phyloP scores from a whole-genome alignment of 2,888 invertebrate genomes.

The Oscheius onirici region DNA sequence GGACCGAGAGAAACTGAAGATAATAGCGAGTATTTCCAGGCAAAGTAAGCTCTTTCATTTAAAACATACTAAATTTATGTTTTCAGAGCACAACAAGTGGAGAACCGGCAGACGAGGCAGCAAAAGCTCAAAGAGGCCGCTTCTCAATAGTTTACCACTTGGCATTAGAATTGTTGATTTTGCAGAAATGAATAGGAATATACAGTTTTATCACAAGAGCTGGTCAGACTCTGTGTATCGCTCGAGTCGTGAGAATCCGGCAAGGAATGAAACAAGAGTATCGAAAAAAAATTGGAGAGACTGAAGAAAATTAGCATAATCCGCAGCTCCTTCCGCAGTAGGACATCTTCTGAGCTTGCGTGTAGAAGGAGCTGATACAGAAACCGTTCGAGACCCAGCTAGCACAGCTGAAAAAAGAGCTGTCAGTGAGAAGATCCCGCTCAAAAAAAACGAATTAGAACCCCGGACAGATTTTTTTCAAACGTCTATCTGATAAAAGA shows the following conservation, averaged over 20 bases:
- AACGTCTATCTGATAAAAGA: neutral
- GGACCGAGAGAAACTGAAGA: slow-evolving; percentile 69
- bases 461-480: neutral
- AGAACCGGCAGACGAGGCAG: slow-evolving; percentile 3
- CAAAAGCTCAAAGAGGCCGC: slow-evolving; percentile 5
- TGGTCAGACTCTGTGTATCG: too few species aligned
- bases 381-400: slow-evolving; percentile 14
- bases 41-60: slow-evolving; percentile 41
- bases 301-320: neutral
- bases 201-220: too few species aligned
- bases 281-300: too few species aligned
- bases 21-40: slow-evolving; percentile 54
- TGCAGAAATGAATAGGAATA: too few species aligned
- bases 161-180: too few species aligned
- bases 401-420: slow-evolving; percentile 12
- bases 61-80: neutral
- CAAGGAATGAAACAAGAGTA: too few species aligned
- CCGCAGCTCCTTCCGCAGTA: slow-evolving; percentile 17
- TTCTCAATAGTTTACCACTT: too few species aligned
- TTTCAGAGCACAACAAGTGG: slow-evolving; percentile 21
- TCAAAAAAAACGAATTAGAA: neutral
- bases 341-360: neutral
- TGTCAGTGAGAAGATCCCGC: neutral
- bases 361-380: slow-evolving; percentile 23
- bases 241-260: too few species aligned